Conservation (phyloP, 2,113 vertebrate species). For the Erythrocercus mccallii region DNA sequence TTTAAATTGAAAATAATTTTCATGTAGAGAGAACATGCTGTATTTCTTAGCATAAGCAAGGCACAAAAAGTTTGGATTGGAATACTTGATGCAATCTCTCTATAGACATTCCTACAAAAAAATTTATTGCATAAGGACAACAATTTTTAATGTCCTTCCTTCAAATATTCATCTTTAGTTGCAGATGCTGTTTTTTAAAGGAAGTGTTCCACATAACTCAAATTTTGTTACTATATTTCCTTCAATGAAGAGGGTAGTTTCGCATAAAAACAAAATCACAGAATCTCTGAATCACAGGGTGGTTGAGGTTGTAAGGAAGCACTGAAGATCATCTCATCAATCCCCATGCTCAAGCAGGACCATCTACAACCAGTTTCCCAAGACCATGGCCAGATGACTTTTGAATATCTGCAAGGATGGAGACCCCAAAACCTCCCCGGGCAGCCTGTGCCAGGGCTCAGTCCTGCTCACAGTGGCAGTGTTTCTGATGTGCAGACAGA, state of each 20-base stretch:
- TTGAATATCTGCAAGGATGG: not conserved
- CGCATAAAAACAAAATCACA: not conserved
- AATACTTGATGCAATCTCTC: not conserved
- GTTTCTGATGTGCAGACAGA: not conserved
- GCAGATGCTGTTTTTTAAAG: not conserved
- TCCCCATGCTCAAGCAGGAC: not conserved
- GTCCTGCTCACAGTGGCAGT: not conserved
- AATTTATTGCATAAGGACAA: not conserved
- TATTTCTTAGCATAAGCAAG: not conserved
- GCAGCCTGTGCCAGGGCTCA: not conserved
- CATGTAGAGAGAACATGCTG: not conserved
- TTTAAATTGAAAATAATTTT: not conserved
- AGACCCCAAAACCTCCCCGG: not conserved
- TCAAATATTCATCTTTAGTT: not conserved
- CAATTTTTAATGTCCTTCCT: not conserved
- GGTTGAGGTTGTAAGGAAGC: not conserved
- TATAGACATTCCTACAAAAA: not conserved
- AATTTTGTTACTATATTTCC: not conserved
- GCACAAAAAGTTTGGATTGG: not conserved
- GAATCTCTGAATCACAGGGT: not conserved
- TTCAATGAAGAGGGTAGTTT: not conserved
- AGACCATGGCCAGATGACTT: not conserved
- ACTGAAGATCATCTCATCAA: not conserved
- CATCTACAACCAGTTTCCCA: not conserved
- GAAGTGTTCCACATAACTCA: not conserved